Conservation (phyloP, 2,113 vertebrate species). For the Bubo blakistoni region DNA sequence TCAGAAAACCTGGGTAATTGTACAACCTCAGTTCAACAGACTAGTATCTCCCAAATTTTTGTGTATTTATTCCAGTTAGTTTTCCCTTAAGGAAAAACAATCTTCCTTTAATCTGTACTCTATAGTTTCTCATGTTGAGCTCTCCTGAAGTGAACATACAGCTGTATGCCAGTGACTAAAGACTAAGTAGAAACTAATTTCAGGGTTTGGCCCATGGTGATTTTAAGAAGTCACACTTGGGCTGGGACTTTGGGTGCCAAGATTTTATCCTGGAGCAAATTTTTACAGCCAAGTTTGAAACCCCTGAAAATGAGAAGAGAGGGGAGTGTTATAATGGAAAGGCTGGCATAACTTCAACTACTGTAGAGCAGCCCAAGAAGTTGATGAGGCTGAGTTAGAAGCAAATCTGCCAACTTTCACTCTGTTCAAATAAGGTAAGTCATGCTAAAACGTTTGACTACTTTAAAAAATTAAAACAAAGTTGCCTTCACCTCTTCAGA, state of each 20-base stretch:
- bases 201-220: not conserved
- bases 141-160: not conserved
- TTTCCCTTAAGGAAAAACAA: not conserved
- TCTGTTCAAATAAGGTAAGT: not conserved
- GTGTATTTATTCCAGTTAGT: not conserved
- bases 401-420: not conserved
- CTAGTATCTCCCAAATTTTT: not conserved
- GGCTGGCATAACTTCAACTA: conserved; percentile 24
- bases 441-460: not conserved
- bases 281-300: conserved; percentile 2
- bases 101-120: not conserved
- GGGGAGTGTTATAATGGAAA: conserved; percentile 49
- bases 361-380: conserved; percentile 13
- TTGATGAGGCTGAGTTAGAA: not conserved
- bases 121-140: not conserved
- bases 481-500: not conserved
- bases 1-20: not conserved
- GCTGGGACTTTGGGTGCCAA: not conserved
- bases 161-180: not conserved
- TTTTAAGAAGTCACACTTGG: conserved; percentile 38
- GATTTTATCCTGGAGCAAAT: not conserved
- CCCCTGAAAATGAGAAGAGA: conserved; percentile 7
- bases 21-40: not conserved
- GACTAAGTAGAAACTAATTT: conserved; percentile 24
- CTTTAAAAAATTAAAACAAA: not conserved